These are phyloP conservation scores for Nemopilema nomurai DNA, from an alignment of 30 jellyfish, hydroid and myxozoan species.

Conservation along the genomic window DNA sequence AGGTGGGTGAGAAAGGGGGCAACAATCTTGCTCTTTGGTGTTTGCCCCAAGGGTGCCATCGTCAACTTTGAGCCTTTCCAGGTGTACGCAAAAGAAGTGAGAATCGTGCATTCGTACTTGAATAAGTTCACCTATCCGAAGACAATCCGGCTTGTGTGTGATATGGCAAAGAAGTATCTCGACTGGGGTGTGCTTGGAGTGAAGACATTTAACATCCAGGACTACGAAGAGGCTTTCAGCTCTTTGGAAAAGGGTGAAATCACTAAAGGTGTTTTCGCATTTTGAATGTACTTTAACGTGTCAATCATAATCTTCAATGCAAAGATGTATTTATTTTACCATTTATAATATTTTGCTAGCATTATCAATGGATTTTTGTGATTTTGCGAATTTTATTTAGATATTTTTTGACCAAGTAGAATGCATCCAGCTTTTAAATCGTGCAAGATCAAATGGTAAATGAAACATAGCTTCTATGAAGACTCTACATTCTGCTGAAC, in stretches of 20 bases:
- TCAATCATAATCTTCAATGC: background rate
- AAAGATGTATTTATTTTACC: no score
- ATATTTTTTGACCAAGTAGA: background rate
- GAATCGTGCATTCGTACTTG: constrained; percentile 70
- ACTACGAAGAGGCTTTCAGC: constrained; percentile 77
- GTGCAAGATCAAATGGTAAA: no score
- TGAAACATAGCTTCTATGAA: no score
- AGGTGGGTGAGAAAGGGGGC: constrained; percentile 88
- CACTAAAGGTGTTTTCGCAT: constrained; percentile 84
- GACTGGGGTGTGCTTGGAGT: constrained; percentile 76
- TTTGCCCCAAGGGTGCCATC: constrained; percentile 70
- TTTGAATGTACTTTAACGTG: constrained; percentile 2
- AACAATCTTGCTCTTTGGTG: constrained; percentile 85
- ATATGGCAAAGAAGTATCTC: constrained; percentile 80
- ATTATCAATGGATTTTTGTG: background rate
- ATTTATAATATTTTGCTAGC: background rate
- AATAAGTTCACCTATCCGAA: constrained; percentile 78
- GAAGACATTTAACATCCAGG: constrained; percentile 62
- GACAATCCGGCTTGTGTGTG: constrained; percentile 65
- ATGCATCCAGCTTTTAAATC: no score
- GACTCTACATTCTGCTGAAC: no score
- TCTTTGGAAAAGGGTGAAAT: constrained; percentile 78
- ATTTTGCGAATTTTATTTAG: no score
- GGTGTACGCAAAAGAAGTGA: constrained; percentile 75
- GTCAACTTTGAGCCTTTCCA: constrained; percentile 79